Percentiles rank a stretch among this genome's conserved stretches.
These are phyloP conservation scores for Epirrhoe tristata DNA, from an alignment of 2,888 invertebrate species.

Conservation along the genomic window DNA sequence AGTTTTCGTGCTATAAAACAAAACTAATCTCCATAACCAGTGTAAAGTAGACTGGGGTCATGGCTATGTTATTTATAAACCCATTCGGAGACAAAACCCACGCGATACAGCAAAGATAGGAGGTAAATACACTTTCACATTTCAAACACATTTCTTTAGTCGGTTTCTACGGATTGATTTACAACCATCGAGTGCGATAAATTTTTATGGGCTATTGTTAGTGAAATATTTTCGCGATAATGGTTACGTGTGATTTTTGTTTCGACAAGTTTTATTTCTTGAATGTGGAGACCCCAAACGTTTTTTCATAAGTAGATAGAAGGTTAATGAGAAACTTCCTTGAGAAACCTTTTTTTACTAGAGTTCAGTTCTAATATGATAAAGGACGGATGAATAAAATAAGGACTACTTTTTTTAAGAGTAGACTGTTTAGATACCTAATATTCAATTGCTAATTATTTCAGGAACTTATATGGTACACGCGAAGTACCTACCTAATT, in stretches of 20 bases:
- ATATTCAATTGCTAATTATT: not conserved
- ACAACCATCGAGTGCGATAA: constrained; percentile 32
- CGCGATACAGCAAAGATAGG: constrained; percentile 20
- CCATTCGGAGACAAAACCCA: constrained; percentile 24
- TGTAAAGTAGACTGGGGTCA: constrained; percentile 27
- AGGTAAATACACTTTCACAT: constrained; percentile 34
- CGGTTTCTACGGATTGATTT: constrained; percentile 36
- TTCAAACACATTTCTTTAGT: constrained; percentile 31
- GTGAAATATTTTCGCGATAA: constrained; percentile 40
- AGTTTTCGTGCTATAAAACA: constrained; percentile 7
- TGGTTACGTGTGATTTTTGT: constrained; percentile 17
- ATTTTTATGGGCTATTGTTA: constrained; percentile 42
- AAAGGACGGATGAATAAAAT: too few species aligned
- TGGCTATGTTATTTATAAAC: constrained; percentile 23
- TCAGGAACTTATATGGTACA: constrained; percentile 1
- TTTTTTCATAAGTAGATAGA: too few species aligned
- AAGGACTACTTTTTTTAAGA: too few species aligned
- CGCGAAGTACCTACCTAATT: not conserved
- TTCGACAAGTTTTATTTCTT: not conserved
- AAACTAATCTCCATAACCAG: constrained; percentile 33
- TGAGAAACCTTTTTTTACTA: too few species aligned
- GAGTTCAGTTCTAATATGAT: too few species aligned
- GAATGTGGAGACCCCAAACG: not conserved
- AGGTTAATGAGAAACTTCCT: too few species aligned
- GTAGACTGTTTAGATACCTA: not conserved